Evolutionary conservation across 2,888 invertebrate genomes (phyloP), one percentile per base, ranked within the genome.

Genomic region (Pelosia muscerda): DNA sequence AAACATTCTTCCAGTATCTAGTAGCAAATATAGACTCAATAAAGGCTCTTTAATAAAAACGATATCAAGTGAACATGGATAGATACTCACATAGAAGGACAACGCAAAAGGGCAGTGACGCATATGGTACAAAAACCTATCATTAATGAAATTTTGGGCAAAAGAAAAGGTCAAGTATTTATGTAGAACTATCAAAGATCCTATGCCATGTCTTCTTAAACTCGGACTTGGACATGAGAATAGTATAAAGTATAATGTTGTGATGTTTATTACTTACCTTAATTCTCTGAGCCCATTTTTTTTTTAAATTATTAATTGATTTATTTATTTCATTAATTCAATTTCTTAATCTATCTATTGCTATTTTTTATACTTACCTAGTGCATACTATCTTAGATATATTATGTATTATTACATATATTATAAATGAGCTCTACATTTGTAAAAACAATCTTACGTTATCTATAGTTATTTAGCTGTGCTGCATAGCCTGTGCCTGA

Each of bases 141-240:
- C 55, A 55, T 55, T 55, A 25, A 25, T 55, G n/a, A 49, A 49
- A 49, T 49, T 49, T 49, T n/a, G 49, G 49, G 49, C 9, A 49
- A 49, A 49, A n/a, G 19, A 49, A 42, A 49, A 49, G 19, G n/a
- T 26, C 26, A 28, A 28, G 0, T 31, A 57, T n/a, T 57, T 28
- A 19, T 26, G 19, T 57, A 26, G 13, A 28, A 28, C 26, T n/a
- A 57, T 57, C n/a, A 26, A n/a, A 49, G 42, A 23, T 58, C 49
- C 49, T 49, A n/a, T n/a, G 8, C 8, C n/a, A 49, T 49, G 15
- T 42, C 42, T 49, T 42, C 42, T 49, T 19, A 19, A 19, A 42
- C 15, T 42, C 31, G 8, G 31, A 31, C 3, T 42, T 19, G 42
- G 19, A 19, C 42, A 5, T 42, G 8, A 9, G 49, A n/a, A 49